These are phyloP conservation scores for Epizoanthus ramosus DNA, from an alignment of 92 coral and sea anemone species.

Conservation along the genomic window DNA sequence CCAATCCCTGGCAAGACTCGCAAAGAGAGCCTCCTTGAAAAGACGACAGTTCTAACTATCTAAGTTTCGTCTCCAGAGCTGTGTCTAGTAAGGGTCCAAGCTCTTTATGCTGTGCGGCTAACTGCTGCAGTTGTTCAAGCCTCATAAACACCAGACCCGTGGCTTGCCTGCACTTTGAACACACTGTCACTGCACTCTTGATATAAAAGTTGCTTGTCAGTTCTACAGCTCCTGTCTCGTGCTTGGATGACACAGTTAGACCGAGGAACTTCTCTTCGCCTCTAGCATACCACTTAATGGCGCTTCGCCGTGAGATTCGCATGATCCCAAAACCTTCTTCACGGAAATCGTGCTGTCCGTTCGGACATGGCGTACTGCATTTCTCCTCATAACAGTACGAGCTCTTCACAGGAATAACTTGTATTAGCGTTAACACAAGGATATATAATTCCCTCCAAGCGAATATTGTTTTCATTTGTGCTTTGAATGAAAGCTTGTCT, in stretches of 20 bases:
- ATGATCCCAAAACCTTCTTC: slow-evolving; percentile 75
- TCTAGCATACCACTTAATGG: slow-evolving; percentile 59
- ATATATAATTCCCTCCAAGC: not conserved
- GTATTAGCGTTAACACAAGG: not conserved
- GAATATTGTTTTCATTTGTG: not conserved
- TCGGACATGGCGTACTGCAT: slow-evolving; percentile 48
- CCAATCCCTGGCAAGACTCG: too few relatives aligned
- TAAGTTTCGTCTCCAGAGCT: not conserved
- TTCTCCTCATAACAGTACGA: not conserved
- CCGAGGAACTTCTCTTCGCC: slow-evolving; percentile 58
- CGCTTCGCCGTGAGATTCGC: slow-evolving; percentile 62
- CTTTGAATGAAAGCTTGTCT: not conserved
- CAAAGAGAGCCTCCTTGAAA: too few relatives aligned
- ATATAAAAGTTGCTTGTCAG: slow-evolving; percentile 44
- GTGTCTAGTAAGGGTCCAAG: slow-evolving; percentile 47
- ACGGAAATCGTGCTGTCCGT: slow-evolving; percentile 61
- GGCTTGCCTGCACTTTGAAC: slow-evolving; percentile 76
- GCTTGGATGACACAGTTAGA: slow-evolving; percentile 59
- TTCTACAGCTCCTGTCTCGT: slow-evolving; percentile 48
- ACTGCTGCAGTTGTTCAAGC: slow-evolving; percentile 53
- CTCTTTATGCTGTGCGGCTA: slow-evolving; percentile 50
- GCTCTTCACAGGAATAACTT: not conserved
- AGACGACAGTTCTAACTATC: not conserved
- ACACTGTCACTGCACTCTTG: slow-evolving; percentile 67
- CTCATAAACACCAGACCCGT: slow-evolving; percentile 77